phyloP scores from a whole-genome alignment of 64 coral and sea anemone genomes.

The Catalaphyllia jardinei region DNA sequence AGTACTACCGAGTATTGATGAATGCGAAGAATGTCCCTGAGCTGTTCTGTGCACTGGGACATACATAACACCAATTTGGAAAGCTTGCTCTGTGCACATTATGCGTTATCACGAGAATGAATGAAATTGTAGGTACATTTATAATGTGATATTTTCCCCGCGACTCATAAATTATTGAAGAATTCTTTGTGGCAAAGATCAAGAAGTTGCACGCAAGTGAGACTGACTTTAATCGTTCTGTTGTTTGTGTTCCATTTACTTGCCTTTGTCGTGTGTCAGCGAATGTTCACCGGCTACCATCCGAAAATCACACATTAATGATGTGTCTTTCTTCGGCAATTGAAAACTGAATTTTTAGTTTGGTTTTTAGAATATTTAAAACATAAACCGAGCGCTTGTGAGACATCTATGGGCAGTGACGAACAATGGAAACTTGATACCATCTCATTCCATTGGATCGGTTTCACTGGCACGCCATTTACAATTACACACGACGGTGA shows the following conservation, averaged over 20 bases:
- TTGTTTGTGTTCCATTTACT: neutral
- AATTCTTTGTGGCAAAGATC: constrained; percentile 9
- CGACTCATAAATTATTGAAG: neutral
- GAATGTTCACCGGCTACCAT: neutral
- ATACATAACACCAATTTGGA: too few species aligned
- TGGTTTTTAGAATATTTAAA: too few species aligned
- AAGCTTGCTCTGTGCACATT: neutral
- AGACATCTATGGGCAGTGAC: neutral
- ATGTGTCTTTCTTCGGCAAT: too few species aligned
- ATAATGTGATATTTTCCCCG: neutral
- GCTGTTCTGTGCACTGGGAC: too few species aligned
- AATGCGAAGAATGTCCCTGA: neutral
- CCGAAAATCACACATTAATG: neutral
- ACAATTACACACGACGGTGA: neutral
- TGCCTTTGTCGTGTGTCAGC: neutral
- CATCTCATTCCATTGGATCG: neutral
- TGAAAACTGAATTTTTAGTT: too few species aligned
- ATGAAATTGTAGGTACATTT: neutral
- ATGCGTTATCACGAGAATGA: neutral
- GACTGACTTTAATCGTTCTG: neutral
- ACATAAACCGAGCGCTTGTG: neutral
- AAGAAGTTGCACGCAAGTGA: too few species aligned
- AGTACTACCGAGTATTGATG: neutral
- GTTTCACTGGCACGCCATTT: neutral
- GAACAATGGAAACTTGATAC: neutral